Base-by-base conservation (phyloP, 2,797 vertebrate genomes). In the Hypotaenidia okinawae region DNA sequence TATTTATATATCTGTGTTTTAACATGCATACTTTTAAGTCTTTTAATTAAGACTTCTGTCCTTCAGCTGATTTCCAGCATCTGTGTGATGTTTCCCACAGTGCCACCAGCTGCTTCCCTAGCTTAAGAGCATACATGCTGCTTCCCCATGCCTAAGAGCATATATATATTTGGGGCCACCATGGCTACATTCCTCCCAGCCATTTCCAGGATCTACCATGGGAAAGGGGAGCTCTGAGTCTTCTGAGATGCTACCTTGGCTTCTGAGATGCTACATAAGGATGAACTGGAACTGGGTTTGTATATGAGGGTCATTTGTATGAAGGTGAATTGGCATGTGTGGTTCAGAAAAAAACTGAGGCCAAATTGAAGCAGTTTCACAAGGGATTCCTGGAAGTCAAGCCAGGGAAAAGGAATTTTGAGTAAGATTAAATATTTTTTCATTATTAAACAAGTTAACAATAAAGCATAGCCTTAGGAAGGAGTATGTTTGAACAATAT, bases 401-500 rank as follows among this genome's bases (percentile, higher is more conserved):
- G 61, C 39, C 32, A 61, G 8, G 49, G 41, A 87, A 85, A 87
- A 91, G 17, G 68, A 90, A 96, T 84, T 87, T 74, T 22, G 64
- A 91, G 59, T n/a, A 79, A 90, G 39, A 49, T 13, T 11, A 87
- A 92, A 54, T 72, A 35, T 89, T 94, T 94, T 91, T 90, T 75
- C 68, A 62, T 64, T 92, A 84, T 47, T 85, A 77, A 92, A 81
- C 33, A 70, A 95, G 83, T 86, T 90, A 88, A 78, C 66, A 90
- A 84, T 75, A 93, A 80, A 94, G 61, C 72, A 94, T 22, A 87
- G 95, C 81, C 27, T 22, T 74, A 90, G 91, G 90, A 96, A 94
- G 68, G 88, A 33, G 8, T 80, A 89, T 47, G 75, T 94, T 80
- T 92, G 72, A 91, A 90, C 86, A 82, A 77, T 92, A 62, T 80